Evolutionary conservation across 2,888 invertebrate genomes (phyloP).

Genomic region (Scaptomyza reducta): DNA sequence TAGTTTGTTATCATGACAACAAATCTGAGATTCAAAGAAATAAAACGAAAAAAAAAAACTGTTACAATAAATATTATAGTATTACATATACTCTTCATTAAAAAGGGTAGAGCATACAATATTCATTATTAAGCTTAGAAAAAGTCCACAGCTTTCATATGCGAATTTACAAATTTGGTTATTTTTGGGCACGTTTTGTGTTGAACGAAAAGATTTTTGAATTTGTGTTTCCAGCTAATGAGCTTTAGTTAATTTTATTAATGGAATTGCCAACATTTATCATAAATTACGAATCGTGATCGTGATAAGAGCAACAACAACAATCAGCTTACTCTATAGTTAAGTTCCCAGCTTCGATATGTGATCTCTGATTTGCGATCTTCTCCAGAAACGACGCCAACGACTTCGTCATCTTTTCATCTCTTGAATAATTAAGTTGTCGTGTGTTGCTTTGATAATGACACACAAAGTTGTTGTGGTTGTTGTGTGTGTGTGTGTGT

Average conservation of each 20-base stretch:
- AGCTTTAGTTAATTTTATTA: slow-evolving; percentile 79
- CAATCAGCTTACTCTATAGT: slow-evolving; percentile 9
- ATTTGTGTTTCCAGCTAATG: slow-evolving; percentile 68
- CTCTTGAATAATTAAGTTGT: slow-evolving; percentile 73
- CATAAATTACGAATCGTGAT: slow-evolving; percentile 80
- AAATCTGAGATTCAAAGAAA: neutral
- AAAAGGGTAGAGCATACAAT: slow-evolving; percentile 13
- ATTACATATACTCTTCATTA: too few species aligned
- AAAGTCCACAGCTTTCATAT: slow-evolving; percentile 6
- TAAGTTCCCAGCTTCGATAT: slow-evolving; percentile 16
- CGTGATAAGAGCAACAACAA: slow-evolving; percentile 65
- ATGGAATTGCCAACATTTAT: slow-evolving; percentile 80
- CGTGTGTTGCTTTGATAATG: slow-evolving; percentile 61
- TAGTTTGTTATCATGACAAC: too few species aligned
- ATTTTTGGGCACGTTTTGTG: slow-evolving; percentile 46
- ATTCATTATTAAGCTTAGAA: neutral
- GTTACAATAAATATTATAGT: too few species aligned
- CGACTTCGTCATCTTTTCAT: slow-evolving; percentile 42
- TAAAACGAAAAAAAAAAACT: neutral
- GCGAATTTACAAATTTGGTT: slow-evolving; percentile 16
- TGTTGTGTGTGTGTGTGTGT: slow-evolving; percentile 33
- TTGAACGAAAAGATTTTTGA: slow-evolving; percentile 45
- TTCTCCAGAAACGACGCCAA: slow-evolving; percentile 15
- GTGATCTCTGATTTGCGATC: slow-evolving; percentile 21
- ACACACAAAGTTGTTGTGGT: slow-evolving; percentile 31